phyloP scores from a whole-genome alignment of 2,888 invertebrate species.

The Oscheius sp. region DNA sequence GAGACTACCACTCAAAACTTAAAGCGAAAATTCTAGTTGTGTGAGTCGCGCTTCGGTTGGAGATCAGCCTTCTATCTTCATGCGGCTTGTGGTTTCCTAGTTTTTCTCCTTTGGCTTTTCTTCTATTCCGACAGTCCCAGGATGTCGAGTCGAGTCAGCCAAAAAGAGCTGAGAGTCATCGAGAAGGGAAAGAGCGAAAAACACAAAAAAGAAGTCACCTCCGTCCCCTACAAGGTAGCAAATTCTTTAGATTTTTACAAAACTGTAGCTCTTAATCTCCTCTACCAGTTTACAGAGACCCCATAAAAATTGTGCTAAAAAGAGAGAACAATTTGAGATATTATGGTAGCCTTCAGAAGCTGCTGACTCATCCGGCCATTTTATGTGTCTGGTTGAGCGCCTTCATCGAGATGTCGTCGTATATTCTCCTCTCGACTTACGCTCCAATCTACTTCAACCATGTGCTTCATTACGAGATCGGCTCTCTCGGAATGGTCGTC shows the following conservation, averaged over 20 bases:
- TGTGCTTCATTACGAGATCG: conserved; percentile 39
- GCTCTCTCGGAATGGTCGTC: background rate
- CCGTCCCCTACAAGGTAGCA: conserved; percentile 50
- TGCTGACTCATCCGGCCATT: conserved; percentile 43
- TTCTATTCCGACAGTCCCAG: conserved; percentile 51
- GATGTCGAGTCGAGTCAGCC: conserved; percentile 35
- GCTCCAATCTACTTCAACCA: conserved; percentile 54
- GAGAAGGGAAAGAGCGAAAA: conserved; percentile 48
- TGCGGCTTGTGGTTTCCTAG: conserved; percentile 35
- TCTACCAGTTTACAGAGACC: too few species aligned
- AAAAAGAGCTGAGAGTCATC: conserved; percentile 45
- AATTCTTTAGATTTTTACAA: too few species aligned
- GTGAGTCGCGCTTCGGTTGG: conserved; percentile 36
- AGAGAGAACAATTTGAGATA: too few species aligned
- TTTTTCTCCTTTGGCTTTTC: conserved; percentile 47
- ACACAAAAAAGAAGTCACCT: conserved; percentile 39
- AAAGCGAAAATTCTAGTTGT: background rate
- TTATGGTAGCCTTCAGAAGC: conserved; percentile 36
- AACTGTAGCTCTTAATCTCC: too few species aligned
- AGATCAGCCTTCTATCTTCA: conserved; percentile 42
- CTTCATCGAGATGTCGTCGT: conserved; percentile 49
- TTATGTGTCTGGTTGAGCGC: conserved; percentile 56
- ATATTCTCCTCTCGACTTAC: conserved; percentile 51
- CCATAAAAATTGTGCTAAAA: too few species aligned
- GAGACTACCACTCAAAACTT: background rate